Conservation (phyloP, 1,140 invertebrate species). For the Drosophila biarmipes region DNA sequence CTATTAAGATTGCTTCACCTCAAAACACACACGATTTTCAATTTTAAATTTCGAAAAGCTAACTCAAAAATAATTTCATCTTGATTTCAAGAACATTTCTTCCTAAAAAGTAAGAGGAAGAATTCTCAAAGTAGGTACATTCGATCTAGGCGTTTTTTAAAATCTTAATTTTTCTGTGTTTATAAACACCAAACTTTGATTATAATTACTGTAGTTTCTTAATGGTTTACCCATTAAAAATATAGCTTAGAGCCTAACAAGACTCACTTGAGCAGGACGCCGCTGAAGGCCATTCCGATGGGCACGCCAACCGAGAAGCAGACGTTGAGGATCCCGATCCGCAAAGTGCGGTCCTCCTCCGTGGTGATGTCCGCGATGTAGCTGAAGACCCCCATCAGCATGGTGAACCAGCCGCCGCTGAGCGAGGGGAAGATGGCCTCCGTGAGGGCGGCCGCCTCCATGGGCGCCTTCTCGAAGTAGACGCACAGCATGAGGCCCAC, state of each 20-base stretch:
- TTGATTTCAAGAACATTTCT: too few relatives aligned
- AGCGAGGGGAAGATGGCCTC: conserved; percentile 92
- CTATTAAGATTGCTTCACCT: too few relatives aligned
- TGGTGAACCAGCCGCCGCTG: conserved; percentile 92
- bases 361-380: conserved; percentile 94
- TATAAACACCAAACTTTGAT: too few relatives aligned
- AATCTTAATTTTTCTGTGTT: too few relatives aligned
- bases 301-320: conserved; percentile 92
- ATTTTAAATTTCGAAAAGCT: too few relatives aligned
- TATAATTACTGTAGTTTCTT: too few relatives aligned
- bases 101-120: too few relatives aligned
- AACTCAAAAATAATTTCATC: too few relatives aligned
- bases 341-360: conserved; percentile 90
- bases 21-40: too few relatives aligned
- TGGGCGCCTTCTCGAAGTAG: conserved; percentile 90
- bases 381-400: conserved; percentile 95
- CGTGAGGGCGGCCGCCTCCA: conserved; percentile 90
- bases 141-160: too few relatives aligned
- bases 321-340: conserved; percentile 93
- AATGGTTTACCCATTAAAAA: too few relatives aligned
- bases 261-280: conserved; percentile 87
- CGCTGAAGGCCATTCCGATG: conserved; percentile 91
- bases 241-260: neutral
- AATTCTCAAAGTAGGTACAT: too few relatives aligned
- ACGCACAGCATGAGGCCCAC: conserved; percentile 92